phyloP scores from a whole-genome alignment of 2,888 invertebrate species.

The Chymomyza fuscimana region DNA sequence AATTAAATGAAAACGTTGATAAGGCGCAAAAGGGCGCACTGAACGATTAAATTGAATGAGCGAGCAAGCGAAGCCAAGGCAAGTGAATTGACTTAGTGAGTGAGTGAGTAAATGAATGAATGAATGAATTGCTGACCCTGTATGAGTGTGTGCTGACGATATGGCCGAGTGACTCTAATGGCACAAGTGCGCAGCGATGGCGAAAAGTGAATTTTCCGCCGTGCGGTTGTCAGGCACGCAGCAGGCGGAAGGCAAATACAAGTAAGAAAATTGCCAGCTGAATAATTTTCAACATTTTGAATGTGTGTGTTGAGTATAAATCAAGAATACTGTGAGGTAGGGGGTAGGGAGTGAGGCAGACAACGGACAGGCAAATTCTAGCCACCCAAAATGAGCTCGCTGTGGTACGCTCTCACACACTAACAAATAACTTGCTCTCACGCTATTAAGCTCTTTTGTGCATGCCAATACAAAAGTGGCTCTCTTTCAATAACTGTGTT shows the following conservation, averaged over 20 bases:
- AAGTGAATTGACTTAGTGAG: not conserved
- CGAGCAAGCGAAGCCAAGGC: constrained; percentile 55
- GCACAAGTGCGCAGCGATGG: constrained; percentile 74
- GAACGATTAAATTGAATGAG: constrained; percentile 74
- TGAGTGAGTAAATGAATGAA: constrained; percentile 1
- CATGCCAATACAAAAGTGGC: not conserved
- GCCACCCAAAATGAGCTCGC: not conserved
- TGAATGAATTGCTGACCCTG: not conserved
- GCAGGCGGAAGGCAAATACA: constrained; percentile 20
- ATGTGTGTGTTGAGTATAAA: constrained; percentile 41
- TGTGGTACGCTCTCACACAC: not conserved
- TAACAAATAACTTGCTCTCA: not conserved
- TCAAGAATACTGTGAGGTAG: not conserved
- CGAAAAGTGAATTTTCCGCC: constrained; percentile 76
- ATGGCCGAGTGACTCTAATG: constrained; percentile 64
- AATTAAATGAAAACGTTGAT: constrained; percentile 74
- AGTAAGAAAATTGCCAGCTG: not conserved
- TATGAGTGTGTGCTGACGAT: constrained; percentile 9
- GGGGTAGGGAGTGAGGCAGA: not conserved
- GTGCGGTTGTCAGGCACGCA: constrained; percentile 63
- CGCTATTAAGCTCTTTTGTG: not conserved
- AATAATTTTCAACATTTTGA: not conserved
- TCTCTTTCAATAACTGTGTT: not conserved
- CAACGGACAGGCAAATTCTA: not conserved
- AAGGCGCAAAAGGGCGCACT: constrained; percentile 74